Base-by-base conservation (phyloP, 2,797 vertebrate genomes). In the Pteronotus mesoamericanus region DNA sequence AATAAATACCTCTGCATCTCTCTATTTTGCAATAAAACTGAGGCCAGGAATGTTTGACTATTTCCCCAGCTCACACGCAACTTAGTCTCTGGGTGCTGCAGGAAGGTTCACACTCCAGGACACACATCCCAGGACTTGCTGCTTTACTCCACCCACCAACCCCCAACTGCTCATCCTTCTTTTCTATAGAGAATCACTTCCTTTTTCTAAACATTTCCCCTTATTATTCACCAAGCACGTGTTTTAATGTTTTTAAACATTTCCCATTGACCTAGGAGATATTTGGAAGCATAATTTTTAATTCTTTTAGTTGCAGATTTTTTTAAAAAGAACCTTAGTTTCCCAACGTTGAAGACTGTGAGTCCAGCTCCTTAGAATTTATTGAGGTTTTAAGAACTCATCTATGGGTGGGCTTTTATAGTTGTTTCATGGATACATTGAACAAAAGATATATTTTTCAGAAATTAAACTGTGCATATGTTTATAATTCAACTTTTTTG, bases 101-200 rank as follows among this genome's bases (percentile, higher is more conserved):
- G 3, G 0, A 44, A 7, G 0, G 3, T 4, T 74, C n/a, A 1
- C 6, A 0, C 15, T 9, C 3, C 0, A 9, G 12, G 0, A 6
- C 8, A 10, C 9, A 6, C 5, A 6, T 3, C 46, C 26, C 19
- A 9, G 37, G 6, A 3, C 2, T 0, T 0, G 4, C 19, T 1
- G 16, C 10, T 44, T 3, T 12, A 3, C 0, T 2, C 42, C 15
- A 0, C 3, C 6, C 32, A 16, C 3, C 32, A 11, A 10, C 7
- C 1, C 22, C 15, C 24, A 22, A 7, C 19, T 9, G 34, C 14
- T 2, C 1, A 4, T 0, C 12, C n/a, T 21, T 34, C 16, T 9
- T 29, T 14, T 5, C 37, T 29, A 6, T 1, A 83, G 15, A 71
- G 16, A 34, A 15, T 9, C 15, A 16, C 39, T 71, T 46, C 15